Evolutionary conservation across 53 echinoderm and acorn worm genomes (phyloP), one percentile per base, ranked within the genome.

Genomic region (Zoroaster sp.): DNA sequence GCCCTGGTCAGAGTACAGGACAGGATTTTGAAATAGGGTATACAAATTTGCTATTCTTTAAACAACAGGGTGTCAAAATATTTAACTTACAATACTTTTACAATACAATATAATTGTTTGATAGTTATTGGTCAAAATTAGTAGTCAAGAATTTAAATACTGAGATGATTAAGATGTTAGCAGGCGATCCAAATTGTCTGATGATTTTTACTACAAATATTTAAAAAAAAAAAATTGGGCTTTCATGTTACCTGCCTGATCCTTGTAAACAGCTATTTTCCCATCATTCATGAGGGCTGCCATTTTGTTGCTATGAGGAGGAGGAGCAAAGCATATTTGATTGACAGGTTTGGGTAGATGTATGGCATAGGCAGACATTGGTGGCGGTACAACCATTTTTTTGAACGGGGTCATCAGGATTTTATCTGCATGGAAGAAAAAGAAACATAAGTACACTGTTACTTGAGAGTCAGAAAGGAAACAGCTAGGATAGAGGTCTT

Each of bases 301-400:
- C 23, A 97, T 80, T 36, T 89, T 74, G 92, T 98, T 95, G 88
- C 98, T 93, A 87, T 93, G 77, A 13, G 86, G 83, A 70, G 95
- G 89, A 47, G 94, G 91, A 38, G 88, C 94, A 86, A 94, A 91
- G 54, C 94, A 52, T 20, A 95, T 91, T 88, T 98, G 98, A 93
- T 87, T 98, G 86, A 93, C 95, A 93, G 93, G 90, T 8, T 83
- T 77, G 13, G 95, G 92, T 54, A 98, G 86, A 77, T 93, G 88
- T 28, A 95, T 47, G 34, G 94, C 54, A 75, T 95, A 98, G 35
- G 98, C 95, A 43, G 91, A 92, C 80, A 98, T 95, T 53, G 98
- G 98, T 39, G 98, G 98, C 30, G 98, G 98, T n/a, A 98, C 95
- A 15, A 98, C 89, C 95, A 95, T 95, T 74, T 78, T 80, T 42